phyloP scores from a whole-genome alignment of 2,113 vertebrate genomes.

The Colius striatus region DNA sequence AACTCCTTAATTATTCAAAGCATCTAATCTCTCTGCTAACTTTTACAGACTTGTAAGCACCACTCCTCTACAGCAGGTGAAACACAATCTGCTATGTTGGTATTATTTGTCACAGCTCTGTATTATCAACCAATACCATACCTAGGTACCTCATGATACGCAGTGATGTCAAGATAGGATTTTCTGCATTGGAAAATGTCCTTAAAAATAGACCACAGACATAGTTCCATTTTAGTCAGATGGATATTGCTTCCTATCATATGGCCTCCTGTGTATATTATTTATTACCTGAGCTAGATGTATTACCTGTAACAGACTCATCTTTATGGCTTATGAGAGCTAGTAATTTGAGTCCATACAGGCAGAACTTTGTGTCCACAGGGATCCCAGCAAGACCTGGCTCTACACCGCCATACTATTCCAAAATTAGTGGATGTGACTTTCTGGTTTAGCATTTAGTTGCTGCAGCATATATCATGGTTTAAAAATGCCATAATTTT shows the following conservation, averaged over 20 bases:
- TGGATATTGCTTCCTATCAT: slow-evolving; percentile 22
- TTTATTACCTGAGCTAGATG: slow-evolving; percentile 30
- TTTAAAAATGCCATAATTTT: background rate
- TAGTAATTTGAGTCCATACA: background rate
- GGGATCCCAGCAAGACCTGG: background rate
- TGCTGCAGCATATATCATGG: background rate
- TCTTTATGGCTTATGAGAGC: background rate
- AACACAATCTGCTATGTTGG: background rate
- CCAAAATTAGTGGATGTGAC: background rate
- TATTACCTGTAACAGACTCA: slow-evolving; percentile 4
- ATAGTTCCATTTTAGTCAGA: background rate
- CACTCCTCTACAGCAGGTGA: background rate
- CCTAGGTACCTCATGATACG: background rate
- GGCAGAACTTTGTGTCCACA: background rate
- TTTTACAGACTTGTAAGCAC: slow-evolving; percentile 23
- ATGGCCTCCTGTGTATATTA: slow-evolving; percentile 25
- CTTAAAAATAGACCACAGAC: background rate
- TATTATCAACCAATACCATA: background rate
- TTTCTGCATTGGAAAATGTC: background rate
- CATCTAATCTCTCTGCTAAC: slow-evolving; percentile 41
- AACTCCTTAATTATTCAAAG: slow-evolving; percentile 49
- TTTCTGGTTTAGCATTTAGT: background rate
- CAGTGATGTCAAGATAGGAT: background rate
- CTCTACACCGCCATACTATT: background rate
- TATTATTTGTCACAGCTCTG: background rate